Evolutionary conservation across 1,140 invertebrate species (phyloP), one percentile per base, ranked within the genome.

Genomic region (Tachypleus tridentatus): DNA sequence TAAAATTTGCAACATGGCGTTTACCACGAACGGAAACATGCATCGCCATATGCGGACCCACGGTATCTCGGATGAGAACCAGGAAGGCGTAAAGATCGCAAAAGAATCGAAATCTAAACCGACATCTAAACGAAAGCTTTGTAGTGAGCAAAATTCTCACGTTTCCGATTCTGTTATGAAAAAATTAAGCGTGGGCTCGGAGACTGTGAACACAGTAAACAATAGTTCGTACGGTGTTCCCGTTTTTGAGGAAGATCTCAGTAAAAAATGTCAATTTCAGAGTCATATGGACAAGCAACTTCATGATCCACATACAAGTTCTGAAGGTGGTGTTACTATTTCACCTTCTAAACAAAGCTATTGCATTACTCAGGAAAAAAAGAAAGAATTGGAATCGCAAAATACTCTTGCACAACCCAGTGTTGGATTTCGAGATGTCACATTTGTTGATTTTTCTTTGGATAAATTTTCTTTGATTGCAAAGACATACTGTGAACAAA

Each of bases 21-120:
- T 93, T 77, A 91, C 87, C 51, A 92, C 89, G 3, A 92, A 91
- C 75, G 88, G 88, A 10, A 91, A 90, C 74, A 90, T 93, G 87
- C 88, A 90, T 72, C 78, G 89, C 49, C 90, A 93, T 73, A 83
- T 88, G 78, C 80, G 87, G 61, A 89, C 86, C 0, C 86, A 88
- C 75, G 79, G 79, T 3, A 29, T 29, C 2, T 1, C 29, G 29
- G 29, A 29, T 29, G 63, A 64, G 10, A 29, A 29, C 29, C 29
- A 29, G 29, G 29, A 29, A 29, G 29, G 29, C 29, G 0, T 1
- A 29, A 29, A 29, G 29, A 49, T 60, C 11, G 63, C 61, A 50
- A 49, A 56, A 3, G n/a, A 47, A 5, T 52, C 64, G 49, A 56
- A 8, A 7, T 29, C 58, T n/a, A 64, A 64, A 58, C 50, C 57